Base-by-base conservation (phyloP, 1,140 invertebrate genomes). In the Catajapyx aquilonaris region DNA sequence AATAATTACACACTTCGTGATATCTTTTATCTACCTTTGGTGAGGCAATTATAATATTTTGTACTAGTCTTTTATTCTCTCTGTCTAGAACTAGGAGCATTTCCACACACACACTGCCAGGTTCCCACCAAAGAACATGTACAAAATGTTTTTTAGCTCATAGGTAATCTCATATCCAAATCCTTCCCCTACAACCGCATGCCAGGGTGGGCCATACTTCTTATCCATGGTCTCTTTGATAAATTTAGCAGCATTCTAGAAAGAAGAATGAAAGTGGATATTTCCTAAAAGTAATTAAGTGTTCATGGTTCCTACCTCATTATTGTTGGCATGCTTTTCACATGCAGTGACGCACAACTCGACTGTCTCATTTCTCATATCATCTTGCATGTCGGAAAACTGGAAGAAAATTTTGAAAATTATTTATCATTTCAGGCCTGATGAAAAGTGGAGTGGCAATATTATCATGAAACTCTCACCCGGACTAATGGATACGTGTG, bases 181-280 rank as follows among this genome's bases (percentile, higher is more conserved):
- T 13, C 81, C 81, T 63, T 95, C 87, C 7, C 88, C 87, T 5
- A 94, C 77, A 0, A 93, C 74, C 1, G 80, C 83, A 60, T 94
- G 85, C 73, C 88, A 94, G 11, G 81, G 73, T 1, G 81, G 73
- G 16, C 87, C 86, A 57, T 85, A 93, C 51, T 88, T 88, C 59
- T 88, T 88, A 56, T 95, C 90, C 70, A 95, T 73, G 35, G 68
- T 73, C 46, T 94, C 84, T 58, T 95, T 94, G 18, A 95, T 85
- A 64, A 81, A 76, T 47, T 71, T 74, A 15, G 88, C 84, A 5
- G 79, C 76, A 46, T 59, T 60, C 75, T 79, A 48, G 23, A 49
- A 49, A 31, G n/a, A n/a, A 22, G 40, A 39, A 20, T 15, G 19
- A 34, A 20, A 37, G 13, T 15, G 10, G 21, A 19, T 36, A 39